Percentiles rank a stretch among this genome's conserved stretches.
These are phyloP conservation scores for Lacanobia oleracea DNA, from an alignment of 2,888 invertebrate genomes.

Conservation along the genomic window DNA sequence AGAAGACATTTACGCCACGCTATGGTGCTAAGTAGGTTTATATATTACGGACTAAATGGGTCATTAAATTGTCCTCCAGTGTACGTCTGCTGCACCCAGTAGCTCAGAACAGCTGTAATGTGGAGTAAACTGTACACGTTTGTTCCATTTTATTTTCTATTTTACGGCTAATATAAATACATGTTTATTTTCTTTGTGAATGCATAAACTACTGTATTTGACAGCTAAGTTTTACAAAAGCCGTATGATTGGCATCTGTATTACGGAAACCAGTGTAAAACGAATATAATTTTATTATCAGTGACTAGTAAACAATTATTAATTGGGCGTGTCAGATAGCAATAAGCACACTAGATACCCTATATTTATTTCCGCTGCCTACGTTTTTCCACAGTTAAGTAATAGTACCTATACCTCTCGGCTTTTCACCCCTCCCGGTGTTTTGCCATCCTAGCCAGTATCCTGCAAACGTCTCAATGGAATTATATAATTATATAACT, in stretches of 20 bases:
- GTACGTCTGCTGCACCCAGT: slow-evolving; percentile 45
- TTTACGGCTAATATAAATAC: slow-evolving; percentile 14
- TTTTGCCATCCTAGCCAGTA: too few species aligned
- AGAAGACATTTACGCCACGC: slow-evolving; percentile 2
- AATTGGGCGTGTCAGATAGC: too few species aligned
- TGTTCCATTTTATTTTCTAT: slow-evolving; percentile 35
- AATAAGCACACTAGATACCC: too few species aligned
- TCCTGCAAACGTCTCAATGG: too few species aligned
- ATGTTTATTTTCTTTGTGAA: slow-evolving; percentile 20
- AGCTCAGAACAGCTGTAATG: slow-evolving; percentile 44
- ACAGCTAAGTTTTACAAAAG: not conserved
- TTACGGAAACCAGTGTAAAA: not conserved
- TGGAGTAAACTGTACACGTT: slow-evolving; percentile 38
- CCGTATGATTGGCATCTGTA: not conserved
- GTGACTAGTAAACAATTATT: too few species aligned
- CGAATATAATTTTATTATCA: too few species aligned
- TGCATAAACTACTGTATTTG: not conserved
- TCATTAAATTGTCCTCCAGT: slow-evolving; percentile 51
- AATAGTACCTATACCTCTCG: too few species aligned
- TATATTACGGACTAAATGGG: slow-evolving; percentile 45
- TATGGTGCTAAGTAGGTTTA: slow-evolving; percentile 25
- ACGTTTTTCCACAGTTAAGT: too few species aligned
- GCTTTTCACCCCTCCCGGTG: too few species aligned
- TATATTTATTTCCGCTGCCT: too few species aligned
- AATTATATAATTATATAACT: too few species aligned